These are phyloP conservation scores for Drosophila setosimentum DNA, from an alignment of 2,888 invertebrate genomes.

Conservation along the genomic window DNA sequence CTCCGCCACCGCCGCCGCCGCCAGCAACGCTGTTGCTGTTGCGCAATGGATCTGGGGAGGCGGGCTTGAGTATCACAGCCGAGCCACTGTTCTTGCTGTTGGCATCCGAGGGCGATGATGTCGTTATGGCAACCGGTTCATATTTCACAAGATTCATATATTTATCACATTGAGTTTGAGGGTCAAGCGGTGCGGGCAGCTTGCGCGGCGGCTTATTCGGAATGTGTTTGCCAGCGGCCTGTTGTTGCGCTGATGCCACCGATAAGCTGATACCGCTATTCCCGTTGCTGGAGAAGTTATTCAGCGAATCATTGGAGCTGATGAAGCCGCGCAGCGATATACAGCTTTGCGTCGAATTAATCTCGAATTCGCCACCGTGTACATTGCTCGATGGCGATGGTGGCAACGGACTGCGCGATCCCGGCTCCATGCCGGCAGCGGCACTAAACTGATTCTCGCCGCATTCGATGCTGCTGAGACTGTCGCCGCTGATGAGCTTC, in stretches of 20 bases:
- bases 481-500: slow-evolving; percentile 91
- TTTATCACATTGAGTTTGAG: slow-evolving; percentile 79
- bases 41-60: slow-evolving; percentile 69
- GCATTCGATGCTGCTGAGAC: slow-evolving; percentile 88
- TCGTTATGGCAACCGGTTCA: slow-evolving; percentile 84
- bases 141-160: slow-evolving; percentile 83
- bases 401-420: slow-evolving; percentile 92
- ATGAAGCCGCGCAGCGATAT: slow-evolving; percentile 82
- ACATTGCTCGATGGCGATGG: slow-evolving; percentile 86
- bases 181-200: slow-evolving; percentile 66
- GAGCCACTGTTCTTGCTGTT: slow-evolving; percentile 79
- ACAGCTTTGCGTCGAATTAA: slow-evolving; percentile 83
- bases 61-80: slow-evolving; percentile 82
- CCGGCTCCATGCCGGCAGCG: slow-evolving; percentile 91
- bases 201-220: slow-evolving; percentile 85
- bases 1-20: neutral
- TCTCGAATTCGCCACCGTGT: slow-evolving; percentile 81
- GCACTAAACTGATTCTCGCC: slow-evolving; percentile 91
- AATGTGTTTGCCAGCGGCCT: slow-evolving; percentile 73
- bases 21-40: neutral
- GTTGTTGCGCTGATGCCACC: slow-evolving; percentile 24
- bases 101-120: slow-evolving; percentile 78
- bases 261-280: slow-evolving; percentile 38
- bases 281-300: slow-evolving; percentile 76
- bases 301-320: slow-evolving; percentile 83